Base-by-base conservation (phyloP, 2,797 vertebrate species). In the Dallia pectoralis region DNA sequence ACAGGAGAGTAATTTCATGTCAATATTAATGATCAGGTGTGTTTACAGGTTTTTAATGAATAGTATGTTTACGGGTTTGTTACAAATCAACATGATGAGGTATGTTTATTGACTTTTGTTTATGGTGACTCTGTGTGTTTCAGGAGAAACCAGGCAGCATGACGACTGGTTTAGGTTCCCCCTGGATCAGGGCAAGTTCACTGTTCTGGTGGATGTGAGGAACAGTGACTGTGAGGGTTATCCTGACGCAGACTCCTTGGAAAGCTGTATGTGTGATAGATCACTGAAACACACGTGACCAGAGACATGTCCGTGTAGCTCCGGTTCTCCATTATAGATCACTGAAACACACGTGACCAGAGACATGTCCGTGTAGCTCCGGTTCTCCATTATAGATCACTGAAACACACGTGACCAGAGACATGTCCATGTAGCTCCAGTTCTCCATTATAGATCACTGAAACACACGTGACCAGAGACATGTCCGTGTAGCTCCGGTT, bases 371-470 rank as follows among this genome's bases (percentile, higher is more conserved):
- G 6, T 56, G 51, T 9, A 56, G 51, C 8, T n/a, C 53, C 53
- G 22, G 49, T 87, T 44, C 40, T 44, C 40, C 8, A 15, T 93
- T 93, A 47, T 88, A 97, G 96, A 97, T n/a, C n/a, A n/a, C n/a
- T n/a, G n/a, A n/a, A n/a, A n/a, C n/a, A n/a, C n/a, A n/a, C n/a
- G n/a, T n/a, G n/a, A n/a, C 4, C n/a, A 1, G 22, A 25, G 12
- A n/a, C 11, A 22, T 22, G n/a, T 25, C 19, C 22, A 8, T 56
- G 51, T 9, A 56, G 51, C 8, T n/a, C 53, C 53, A 22, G 49
- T 87, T 44, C 40, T 44, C 40, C 8, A 15, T 93, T 93, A 47
- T 88, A 97, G 96, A 97, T n/a, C n/a, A n/a, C n/a, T n/a, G n/a
- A n/a, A n/a, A n/a, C n/a, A n/a, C n/a, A n/a, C n/a, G n/a, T n/a